Evolutionary conservation across 2,797 vertebrate species (phyloP), one percentile per base, ranked within the genome.

Genomic region (Chaetophractus vellerosus): DNA sequence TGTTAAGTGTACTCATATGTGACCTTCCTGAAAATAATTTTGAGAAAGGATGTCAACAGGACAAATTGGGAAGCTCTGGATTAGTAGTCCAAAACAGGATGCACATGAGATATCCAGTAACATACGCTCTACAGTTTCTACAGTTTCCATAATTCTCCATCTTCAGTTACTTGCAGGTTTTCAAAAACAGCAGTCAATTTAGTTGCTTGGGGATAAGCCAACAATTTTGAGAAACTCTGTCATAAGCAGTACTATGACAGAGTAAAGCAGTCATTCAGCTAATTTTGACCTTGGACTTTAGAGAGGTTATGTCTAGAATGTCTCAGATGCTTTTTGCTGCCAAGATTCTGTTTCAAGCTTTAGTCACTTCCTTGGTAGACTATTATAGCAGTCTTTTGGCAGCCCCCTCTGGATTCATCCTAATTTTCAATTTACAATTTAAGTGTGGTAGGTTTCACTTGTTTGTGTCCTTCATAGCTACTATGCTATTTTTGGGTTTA

Each of bases 21-120:
- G 69, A 64, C 52, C 78, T 97, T 84, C 57, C 75, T 57, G 14
- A 93, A 95, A 90, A 81, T 59, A 76, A 83, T 75, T 81, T 88
- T 93, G 75, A 80, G 82, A 69, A 92, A 89, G 28, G 14, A 52
- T 95, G 16, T 92, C 82, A 80, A 0, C 21, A 61, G 86, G 63
- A 91, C 50, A 85, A 59, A 87, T n/a, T 66, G 68, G 33, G 52
- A 86, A 91, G 41, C n/a, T 52, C 76, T 92, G 55, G 41, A 82
- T 92, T 81, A n/a, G 33, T 69, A 24, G 10, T 89, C 31, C 31
- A 72, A 9, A 91, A 84, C 33, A 72, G 63, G 33, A 72, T 36
- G 31, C 48, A 50, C 23, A 1, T 52, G 64, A 90, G 71, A 61
- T 57, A 85, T 74, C 31, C 6, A 23, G 28, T 69, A 88, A 41